Evolutionary conservation across 1,140 invertebrate genomes (phyloP), one percentile per base, ranked within the genome.

Genomic region (Drosophila rhopaloa): DNA sequence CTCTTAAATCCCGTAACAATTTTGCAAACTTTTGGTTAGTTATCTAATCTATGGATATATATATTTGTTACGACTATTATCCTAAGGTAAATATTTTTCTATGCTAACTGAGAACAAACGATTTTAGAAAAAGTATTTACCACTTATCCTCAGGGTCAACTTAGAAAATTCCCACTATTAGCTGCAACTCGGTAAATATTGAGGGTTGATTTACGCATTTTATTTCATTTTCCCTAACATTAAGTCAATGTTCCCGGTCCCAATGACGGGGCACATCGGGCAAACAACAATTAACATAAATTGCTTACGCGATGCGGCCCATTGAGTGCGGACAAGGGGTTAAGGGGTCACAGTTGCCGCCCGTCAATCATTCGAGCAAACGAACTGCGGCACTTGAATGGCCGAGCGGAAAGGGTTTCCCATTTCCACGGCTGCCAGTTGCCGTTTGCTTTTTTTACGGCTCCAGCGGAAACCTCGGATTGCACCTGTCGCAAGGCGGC

Each of bases 221-320:
- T 13, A 8, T 41, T n/a, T 29, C 19, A 9, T 38, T 38, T 51
- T 8, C 9, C 11, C 14, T 6, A 19, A 38, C 13, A n/a, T 13
- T 29, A 48, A 24, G 43, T 11, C 4, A 14, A 56, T 73, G 24
- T 43, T 54, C 24, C 75, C 43, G 29, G 8, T 24, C 14, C 10
- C 0, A 47, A 14, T 32, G 51, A 13, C 1, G 63, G 56, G 44
- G 55, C 32, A 59, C 38, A 29, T 11, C 56, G 43, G 61, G 37
- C 65, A 48, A 63, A 65, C 41, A 74, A 40, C 74, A 85, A 85
- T 81, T 81, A 86, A 81, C 78, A 86, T 86, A 86, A 85, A 86
- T 75, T 81, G 82, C 82, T 66, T 81, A 70, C 68, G 53, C 74
- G 78, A 47, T 71, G 68, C 68, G 78, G 73, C 61, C 63, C 67